Conservation (phyloP, 2,888 invertebrate genomes). For the Tortrix viridana region DNA sequence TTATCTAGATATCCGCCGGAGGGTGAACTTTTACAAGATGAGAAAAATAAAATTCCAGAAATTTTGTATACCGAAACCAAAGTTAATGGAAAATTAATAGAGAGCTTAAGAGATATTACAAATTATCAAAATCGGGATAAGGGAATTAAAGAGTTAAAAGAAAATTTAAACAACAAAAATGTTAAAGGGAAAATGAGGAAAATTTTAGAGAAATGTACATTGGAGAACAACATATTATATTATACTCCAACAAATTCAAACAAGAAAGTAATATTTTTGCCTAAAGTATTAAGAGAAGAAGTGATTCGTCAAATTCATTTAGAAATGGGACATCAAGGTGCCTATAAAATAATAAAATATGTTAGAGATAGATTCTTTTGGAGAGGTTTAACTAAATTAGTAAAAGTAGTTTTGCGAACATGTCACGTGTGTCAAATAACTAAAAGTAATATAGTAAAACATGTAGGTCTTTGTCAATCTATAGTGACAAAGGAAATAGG, state of each 20-base stretch:
- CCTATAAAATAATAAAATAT: slow-evolving; percentile 41
- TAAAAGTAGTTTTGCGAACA: slow-evolving; percentile 26
- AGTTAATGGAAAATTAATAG: slow-evolving; percentile 17
- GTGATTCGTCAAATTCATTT: slow-evolving; percentile 37
- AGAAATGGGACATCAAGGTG: slow-evolving; percentile 45
- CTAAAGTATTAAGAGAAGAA: slow-evolving; percentile 7
- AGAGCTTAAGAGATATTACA: too few relatives aligned
- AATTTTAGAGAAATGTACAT: neutral
- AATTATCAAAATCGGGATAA: too few relatives aligned
- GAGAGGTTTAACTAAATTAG: slow-evolving; percentile 25
- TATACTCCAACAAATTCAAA: neutral
- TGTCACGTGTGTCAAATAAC: slow-evolving; percentile 43
- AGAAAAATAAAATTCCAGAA: slow-evolving; percentile 28
- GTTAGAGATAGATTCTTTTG: slow-evolving; percentile 43
- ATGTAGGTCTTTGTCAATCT: slow-evolving; percentile 23
- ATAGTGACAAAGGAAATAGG: neutral
- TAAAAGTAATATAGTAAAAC: slow-evolving; percentile 34
- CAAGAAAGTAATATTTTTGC: slow-evolving; percentile 29
- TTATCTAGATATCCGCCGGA: slow-evolving; percentile 39
- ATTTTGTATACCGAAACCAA: slow-evolving; percentile 31
- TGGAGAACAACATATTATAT: slow-evolving; percentile 7
- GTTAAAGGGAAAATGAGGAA: neutral
- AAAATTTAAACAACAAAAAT: neutral
- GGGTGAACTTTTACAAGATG: slow-evolving; percentile 34
- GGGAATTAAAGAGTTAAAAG: neutral